A percentile compares a stretch with the other conserved stretches of the same genome.
Evolutionary conservation across 2,797 vertebrate species (phyloP).

Genomic region (Anisognathus igniventris): DNA sequence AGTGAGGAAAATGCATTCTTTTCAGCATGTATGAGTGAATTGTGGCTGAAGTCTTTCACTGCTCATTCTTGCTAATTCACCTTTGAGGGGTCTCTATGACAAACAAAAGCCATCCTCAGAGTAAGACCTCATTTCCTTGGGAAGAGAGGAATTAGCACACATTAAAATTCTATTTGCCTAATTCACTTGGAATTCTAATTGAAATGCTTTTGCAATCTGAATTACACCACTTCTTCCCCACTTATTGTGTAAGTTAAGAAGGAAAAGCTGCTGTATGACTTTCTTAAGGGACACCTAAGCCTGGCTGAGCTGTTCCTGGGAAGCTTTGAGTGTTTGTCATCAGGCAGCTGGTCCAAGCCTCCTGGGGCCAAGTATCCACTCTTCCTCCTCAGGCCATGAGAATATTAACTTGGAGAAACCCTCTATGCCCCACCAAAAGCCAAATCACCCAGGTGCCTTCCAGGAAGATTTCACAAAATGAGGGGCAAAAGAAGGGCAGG

Average conservation of each 20-base stretch:
- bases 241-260: neutral
- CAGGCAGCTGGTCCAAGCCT: neutral
- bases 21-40: neutral
- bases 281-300: neutral
- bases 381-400: neutral
- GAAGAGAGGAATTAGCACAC: neutral
- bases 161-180: neutral
- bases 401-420: neutral
- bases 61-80: neutral
- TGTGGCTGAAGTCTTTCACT: neutral
- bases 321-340: neutral
- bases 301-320: neutral
- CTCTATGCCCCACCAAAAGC: neutral
- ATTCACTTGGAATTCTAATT: neutral
- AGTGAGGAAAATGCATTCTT: neutral
- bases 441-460: neutral
- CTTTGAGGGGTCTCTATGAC: neutral
- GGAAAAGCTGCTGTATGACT: neutral
- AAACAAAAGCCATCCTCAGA: neutral
- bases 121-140: neutral
- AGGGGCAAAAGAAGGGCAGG: neutral
- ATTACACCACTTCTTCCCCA: neutral
- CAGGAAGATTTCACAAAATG: neutral
- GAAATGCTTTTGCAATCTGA: conserved; percentile 42
- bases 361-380: neutral